Base-by-base conservation (phyloP, 2,888 invertebrate genomes). In the Stenodema calcarata region DNA sequence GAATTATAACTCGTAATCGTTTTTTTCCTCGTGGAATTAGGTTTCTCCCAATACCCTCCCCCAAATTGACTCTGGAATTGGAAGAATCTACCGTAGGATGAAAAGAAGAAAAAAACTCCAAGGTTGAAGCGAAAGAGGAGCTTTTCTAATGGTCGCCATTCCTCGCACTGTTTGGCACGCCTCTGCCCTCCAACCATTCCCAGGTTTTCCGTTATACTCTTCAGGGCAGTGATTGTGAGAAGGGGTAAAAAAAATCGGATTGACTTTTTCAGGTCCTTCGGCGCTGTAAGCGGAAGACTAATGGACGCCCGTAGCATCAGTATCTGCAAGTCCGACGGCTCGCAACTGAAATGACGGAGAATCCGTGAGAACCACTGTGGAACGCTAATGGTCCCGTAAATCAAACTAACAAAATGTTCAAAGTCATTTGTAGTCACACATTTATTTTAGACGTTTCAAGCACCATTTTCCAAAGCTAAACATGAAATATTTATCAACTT, bases 61-160 rank as follows among this genome's bases (percentile, higher is more conserved):
- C 79, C 79, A 79, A 79, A 79, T 79, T 79, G 79, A 79, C 79
- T 79, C 79, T 79, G 81, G 81, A 81, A 54, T 54, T 81, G 54
- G 81, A 81, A 54, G 62, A 81, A 81, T 62, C 62, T 41, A n/a
- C 4, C 14, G 41, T 16, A 41, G 16, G 41, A 35, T 1, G 41
- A 18, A 70, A 69, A 35, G 41, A 18, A 35, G 41, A 30, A 41
- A 76, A 30, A 41, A 27, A 76, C 27, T 12, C 75, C 14, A 14
- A 35, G 75, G 35, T 30, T 12, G 75, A 76, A 76, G 41, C 12
- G 41, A 41, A 35, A 35, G n/a, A n/a, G 14, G 75, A 41, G 35
- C 16, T 73, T 27, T 73, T 44, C 23, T 78, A 78, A 78, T 78
- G 44, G 78, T 44, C 44, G 78, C 78, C 78, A 44, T 78, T 44